Percentiles rank a stretch among this genome's conserved stretches.
Conservation (phyloP, 2,113 vertebrate genomes). For the Lampris megalopsis region DNA sequence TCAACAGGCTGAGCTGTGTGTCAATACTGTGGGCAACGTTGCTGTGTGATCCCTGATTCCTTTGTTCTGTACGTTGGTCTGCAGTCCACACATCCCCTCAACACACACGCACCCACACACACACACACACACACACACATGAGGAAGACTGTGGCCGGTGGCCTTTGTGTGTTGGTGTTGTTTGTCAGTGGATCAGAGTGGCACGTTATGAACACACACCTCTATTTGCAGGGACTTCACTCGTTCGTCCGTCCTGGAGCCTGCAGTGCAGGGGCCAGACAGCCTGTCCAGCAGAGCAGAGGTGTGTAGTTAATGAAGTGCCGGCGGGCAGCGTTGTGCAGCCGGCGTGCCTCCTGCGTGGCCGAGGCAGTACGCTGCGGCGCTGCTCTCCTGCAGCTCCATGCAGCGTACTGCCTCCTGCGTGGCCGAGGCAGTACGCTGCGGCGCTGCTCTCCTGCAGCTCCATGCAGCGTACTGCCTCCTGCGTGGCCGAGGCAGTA, state of each 20-base stretch:
- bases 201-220: neutral
- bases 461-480: no score
- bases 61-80: neutral
- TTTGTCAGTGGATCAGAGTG: neutral
- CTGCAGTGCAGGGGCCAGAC: conserved; percentile 2
- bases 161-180: conserved; percentile 3
- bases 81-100: no score
- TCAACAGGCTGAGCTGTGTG: conserved; percentile 28
- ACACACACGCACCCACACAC: no score
- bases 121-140: no score
- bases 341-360: neutral
- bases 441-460: no score
- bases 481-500: no score
- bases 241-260: neutral
- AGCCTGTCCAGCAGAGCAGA: conserved; percentile 6
- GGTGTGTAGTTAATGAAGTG: neutral
- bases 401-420: conserved; percentile 36
- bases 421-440: no score
- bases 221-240: conserved; percentile 22
- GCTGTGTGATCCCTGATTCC: neutral
- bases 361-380: conserved; percentile 6
- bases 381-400: conserved; percentile 42
- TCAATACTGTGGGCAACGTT: conserved; percentile 46
- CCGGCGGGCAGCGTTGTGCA: neutral
- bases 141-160: conserved; percentile 1